Evolutionary conservation across 2,888 invertebrate genomes (phyloP).

Genomic region (Eueremaeus valkanovi): DNA sequence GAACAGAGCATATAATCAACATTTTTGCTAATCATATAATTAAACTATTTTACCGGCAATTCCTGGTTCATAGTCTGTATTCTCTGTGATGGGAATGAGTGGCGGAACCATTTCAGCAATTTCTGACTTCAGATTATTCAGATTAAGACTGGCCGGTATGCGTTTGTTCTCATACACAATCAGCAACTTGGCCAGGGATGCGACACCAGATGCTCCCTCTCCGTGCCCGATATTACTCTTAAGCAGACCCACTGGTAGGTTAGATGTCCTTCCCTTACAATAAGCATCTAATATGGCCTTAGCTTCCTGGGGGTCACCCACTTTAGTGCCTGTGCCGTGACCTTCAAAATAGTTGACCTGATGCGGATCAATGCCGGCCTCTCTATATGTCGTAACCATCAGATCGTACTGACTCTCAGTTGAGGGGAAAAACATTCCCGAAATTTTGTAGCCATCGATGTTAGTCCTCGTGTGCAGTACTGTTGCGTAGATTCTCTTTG

Average conservation of each 20-base stretch:
- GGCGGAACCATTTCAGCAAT: constrained; percentile 58
- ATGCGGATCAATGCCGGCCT: constrained; percentile 53
- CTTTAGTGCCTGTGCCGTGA: constrained; percentile 61
- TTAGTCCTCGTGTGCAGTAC: constrained; percentile 83
- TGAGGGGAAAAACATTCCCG: constrained; percentile 58
- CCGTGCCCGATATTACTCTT: constrained; percentile 99
- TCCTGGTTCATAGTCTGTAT: constrained; percentile 60
- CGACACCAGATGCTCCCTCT: constrained; percentile 61
- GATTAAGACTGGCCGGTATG: constrained; percentile 90
- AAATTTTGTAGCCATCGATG: constrained; percentile 85
- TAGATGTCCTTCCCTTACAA: constrained; percentile 54
- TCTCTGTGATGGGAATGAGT: constrained; percentile 50
- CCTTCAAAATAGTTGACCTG: constrained; percentile 57
- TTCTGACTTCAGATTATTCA: constrained; percentile 74
- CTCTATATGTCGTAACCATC: constrained; percentile 49
- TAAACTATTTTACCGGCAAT: constrained; percentile 57
- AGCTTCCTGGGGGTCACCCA: constrained; percentile 94
- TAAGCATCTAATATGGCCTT: constrained; percentile 85
- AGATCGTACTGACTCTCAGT: constrained; percentile 64
- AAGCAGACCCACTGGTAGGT: constrained; percentile 83
- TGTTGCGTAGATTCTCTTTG: constrained; percentile 77
- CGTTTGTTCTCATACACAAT: constrained; percentile 86
- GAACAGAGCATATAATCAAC: too few relatives aligned
- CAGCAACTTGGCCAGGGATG: constrained; percentile 81
- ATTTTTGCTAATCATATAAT: background rate